Evolutionary conservation across 2,888 invertebrate genomes (phyloP), one percentile per base, ranked within the genome.

Genomic region (Conops quadrifasciatus): DNA sequence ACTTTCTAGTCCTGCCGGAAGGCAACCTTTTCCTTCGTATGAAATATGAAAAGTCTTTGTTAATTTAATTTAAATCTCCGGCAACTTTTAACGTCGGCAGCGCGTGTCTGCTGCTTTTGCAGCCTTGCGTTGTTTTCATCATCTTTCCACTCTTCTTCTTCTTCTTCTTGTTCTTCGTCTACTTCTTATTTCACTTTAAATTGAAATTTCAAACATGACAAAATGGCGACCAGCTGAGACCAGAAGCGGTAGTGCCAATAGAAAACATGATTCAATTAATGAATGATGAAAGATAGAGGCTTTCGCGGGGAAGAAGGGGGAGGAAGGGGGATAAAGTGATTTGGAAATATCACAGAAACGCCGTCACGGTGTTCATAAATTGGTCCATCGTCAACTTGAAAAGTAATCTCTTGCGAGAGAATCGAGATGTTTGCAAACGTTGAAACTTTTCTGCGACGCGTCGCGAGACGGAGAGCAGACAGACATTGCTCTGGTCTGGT

Each of bases 181-280:
- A 36, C 9, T 36, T 36, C 36, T 36, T 36, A 7, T 36, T 36
- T 36, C 36, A 36, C 43, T 19, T 70, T 56, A 65, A 64, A 70
- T 60, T 70, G 59, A 70, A 70, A 65, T 70, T 58, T 58, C 30
- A 47, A 36, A 70, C 59, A 70, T 51, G 70, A 43, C 28, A 62
- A 69, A 69, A 53, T 69, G 69, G 62, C 56, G 69, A 62, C 69
- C 62, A 69, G 45, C 69, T 62, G 62, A 36, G 63, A 47, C 70
- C 45, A 28, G 13, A n/a, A n/a, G 19, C 24, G 36, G 30, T 19
- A 26, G 43, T 43, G 36, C 43, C 66, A 26, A 51, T 60, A 49
- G 53, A 15, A n/a, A n/a, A n/a, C 53, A 45, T 67, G 26, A 71
- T 71, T 71, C 71, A 65, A 70, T 70, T 71, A 66, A 26, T 60